Base-by-base conservation (phyloP, 92 coral and sea anemone species). In the Phenganax stokvisi region DNA sequence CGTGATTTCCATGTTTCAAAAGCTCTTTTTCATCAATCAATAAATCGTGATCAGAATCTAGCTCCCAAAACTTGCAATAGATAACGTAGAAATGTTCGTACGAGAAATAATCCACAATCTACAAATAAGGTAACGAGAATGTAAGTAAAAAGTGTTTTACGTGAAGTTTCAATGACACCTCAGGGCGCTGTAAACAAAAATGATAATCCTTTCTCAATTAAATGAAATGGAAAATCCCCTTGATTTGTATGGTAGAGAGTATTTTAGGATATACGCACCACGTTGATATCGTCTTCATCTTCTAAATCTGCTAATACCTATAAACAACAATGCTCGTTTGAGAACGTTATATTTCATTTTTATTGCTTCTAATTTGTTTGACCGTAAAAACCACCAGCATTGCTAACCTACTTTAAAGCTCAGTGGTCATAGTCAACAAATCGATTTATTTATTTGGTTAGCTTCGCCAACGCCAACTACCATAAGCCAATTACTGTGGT, bases 31-130 rank as follows among this genome's bases (percentile, higher is more conserved):
- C 98, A 73, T 93, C 98, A 74, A 93, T 91, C 81, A 93, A 57
- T 60, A 93, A 84, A 82, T 93, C 93, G 76, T 93, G 98, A 87
- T 93, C 98, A 56, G 98, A 73, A 77, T 93, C 98, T 59, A 93
- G 91, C 76, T 93, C 98, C 98, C 98, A 93, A 85, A 93, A 93
- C 84, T 93, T 93, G 83, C 98, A 93, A 70, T 93, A 93, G 71
- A 93, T 88, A 53, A 93, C 98, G 76, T 93, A 93, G 86, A 93
- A 93, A 82, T 93, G 98, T 76, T 93, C 98, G 87, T 93, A 93
- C 62, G 98, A 93, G 84, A 93, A 93, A 76, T 91, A 93, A 81
- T 93, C 98, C 81, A 86, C 85, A 72, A 93, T 85, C 98, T 93
- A 82, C 75, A 80, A 84, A 75, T 72, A 62, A 51, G 57, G 68